Percentiles rank a stretch among this genome's conserved stretches.
phyloP scores from a whole-genome alignment of 2,113 vertebrate species.

The Ellobius talpinus region DNA sequence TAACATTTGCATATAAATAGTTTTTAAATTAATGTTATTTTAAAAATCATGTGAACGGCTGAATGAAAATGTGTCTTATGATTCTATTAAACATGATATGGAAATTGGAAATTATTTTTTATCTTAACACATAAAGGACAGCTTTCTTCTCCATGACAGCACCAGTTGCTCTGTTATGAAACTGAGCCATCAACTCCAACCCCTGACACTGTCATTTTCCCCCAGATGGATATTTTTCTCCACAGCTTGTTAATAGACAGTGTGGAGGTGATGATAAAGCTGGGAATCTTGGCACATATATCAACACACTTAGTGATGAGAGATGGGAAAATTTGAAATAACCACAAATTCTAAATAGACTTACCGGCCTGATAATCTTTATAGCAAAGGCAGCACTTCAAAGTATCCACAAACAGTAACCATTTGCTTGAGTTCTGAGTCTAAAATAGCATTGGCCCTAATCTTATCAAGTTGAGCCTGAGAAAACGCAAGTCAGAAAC shows the following conservation, averaged over 20 bases:
- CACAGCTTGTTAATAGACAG: conserved; percentile 23
- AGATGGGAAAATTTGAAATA: conserved; percentile 24
- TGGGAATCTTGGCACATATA: conserved; percentile 43
- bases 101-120: conserved; percentile 25
- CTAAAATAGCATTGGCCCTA: conserved; percentile 73
- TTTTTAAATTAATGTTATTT: conserved; percentile 77
- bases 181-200: neutral
- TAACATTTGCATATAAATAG: conserved; percentile 65
- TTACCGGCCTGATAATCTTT: conserved; percentile 55
- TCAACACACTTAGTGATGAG: conserved; percentile 36
- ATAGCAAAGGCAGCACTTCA: conserved; percentile 52
- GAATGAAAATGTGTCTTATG: conserved; percentile 73
- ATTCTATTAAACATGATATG: conserved; percentile 69
- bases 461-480: conserved; percentile 74
- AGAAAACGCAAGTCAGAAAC: neutral
- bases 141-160: neutral
- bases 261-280: conserved; percentile 55
- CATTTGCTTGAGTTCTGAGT: conserved; percentile 62
- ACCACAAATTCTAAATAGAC: conserved; percentile 72
- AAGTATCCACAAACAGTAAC: conserved; percentile 71
- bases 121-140: conserved; percentile 7
- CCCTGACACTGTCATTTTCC: neutral
- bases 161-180: neutral
- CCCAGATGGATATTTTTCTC: conserved; percentile 29
- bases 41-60: conserved; percentile 27